Conservation (phyloP, 2,888 invertebrate genomes). For the Notodonta dromedarius region DNA sequence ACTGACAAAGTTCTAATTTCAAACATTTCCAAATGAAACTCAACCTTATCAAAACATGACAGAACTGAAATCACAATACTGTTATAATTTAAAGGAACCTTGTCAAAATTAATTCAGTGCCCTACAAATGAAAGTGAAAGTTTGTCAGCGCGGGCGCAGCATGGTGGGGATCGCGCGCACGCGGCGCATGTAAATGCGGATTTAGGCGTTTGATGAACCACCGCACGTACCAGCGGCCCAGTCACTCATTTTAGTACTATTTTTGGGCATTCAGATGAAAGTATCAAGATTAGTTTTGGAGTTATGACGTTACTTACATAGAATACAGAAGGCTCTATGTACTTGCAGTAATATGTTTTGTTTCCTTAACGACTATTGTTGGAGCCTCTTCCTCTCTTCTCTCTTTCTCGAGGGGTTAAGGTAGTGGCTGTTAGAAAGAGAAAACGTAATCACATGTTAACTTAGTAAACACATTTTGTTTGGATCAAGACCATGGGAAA, state of each 20-base stretch:
- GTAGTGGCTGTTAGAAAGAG: no score
- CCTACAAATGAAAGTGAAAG: conserved; percentile 84
- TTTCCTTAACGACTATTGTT: no score
- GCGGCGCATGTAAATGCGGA: conserved; percentile 50
- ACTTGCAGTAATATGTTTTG: not conserved
- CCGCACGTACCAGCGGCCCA: conserved; percentile 46
- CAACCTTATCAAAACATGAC: fast-evolving
- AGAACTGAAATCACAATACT: conserved; percentile 33
- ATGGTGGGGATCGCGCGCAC: conserved; percentile 57
- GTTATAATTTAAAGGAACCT: conserved; percentile 21
- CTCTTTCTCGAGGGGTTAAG: no score
- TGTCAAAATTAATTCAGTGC: conserved; percentile 59
- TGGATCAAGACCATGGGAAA: no score
- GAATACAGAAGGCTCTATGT: not conserved
- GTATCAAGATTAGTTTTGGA: conserved; percentile 37
- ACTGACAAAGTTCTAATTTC: conserved; percentile 51
- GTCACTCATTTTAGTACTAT: conserved; percentile 46
- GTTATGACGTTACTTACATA: conserved; percentile 9
- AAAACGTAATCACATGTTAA: no score
- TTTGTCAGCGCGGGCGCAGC: conserved; percentile 55
- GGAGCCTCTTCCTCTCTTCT: no score
- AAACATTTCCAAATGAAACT: conserved; percentile 20
- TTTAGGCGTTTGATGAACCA: conserved; percentile 76
- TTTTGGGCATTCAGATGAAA: conserved; percentile 58
- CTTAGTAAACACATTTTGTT: no score